Evolutionary conservation across 2,113 vertebrate genomes (phyloP).

Genomic region (Marmota flaviventris): DNA sequence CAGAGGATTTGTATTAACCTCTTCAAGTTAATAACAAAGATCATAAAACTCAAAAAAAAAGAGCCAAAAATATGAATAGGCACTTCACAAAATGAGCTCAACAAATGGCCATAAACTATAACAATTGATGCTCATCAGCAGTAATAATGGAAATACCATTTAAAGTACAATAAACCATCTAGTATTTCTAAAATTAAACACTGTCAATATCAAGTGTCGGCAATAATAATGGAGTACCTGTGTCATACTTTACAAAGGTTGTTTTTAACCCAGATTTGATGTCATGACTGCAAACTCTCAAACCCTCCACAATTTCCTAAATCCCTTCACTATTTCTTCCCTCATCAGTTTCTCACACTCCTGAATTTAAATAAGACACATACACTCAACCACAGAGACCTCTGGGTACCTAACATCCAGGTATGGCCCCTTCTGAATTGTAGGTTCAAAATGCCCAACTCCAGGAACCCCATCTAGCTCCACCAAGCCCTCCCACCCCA

Average conservation of each 20-base stretch:
- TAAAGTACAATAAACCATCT: not conserved
- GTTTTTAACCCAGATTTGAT: not conserved
- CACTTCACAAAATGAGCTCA: not conserved
- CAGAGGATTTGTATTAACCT: not conserved
- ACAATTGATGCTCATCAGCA: not conserved
- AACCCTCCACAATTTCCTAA: not conserved
- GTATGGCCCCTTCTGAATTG: not conserved
- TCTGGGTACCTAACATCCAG: not conserved
- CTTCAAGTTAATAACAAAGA: not conserved
- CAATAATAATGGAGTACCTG: not conserved
- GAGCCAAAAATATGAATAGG: not conserved
- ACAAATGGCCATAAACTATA: not conserved
- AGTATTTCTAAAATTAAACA: not conserved
- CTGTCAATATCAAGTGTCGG: not conserved
- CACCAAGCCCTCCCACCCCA: too few relatives aligned
- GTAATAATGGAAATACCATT: not conserved
- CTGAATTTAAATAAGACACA: not conserved
- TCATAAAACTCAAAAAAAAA: not conserved
- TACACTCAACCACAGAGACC: not conserved
- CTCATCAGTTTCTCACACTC: not conserved
- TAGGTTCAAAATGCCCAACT: not conserved
- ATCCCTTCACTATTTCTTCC: not conserved
- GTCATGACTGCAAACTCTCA: not conserved
- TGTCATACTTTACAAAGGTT: not conserved
- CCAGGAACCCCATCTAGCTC: not conserved